A percentile compares a stretch with the other conserved stretches of the same genome.
These are phyloP conservation scores for Eristalis tenax DNA, from an alignment of 2,888 invertebrate genomes.

Conservation along the genomic window DNA sequence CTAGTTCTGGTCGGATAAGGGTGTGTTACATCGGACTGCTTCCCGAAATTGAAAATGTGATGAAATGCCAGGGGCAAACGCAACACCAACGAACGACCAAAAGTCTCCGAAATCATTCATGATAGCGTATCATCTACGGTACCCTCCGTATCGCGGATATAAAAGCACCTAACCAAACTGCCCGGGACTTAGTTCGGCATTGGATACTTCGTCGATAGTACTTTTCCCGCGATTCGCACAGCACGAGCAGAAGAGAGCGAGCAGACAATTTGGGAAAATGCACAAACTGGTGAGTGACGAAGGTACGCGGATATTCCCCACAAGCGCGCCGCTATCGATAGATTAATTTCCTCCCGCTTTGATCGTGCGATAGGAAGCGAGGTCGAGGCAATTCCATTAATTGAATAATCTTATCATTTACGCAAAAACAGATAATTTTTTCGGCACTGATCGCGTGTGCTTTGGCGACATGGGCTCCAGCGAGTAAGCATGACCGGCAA, in stretches of 20 bases:
- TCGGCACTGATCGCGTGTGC: conserved; percentile 27
- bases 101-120: conserved; percentile 61
- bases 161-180: conserved; percentile 20
- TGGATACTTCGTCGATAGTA: conserved; percentile 31
- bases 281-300: conserved; percentile 43
- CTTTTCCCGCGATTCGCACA: conserved; percentile 47
- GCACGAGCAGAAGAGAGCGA: background rate
- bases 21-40: background rate
- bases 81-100: conserved; percentile 53
- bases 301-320: conserved; percentile 21
- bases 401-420: conserved; percentile 40
- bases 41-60: background rate
- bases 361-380: conserved; percentile 21
- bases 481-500: background rate
- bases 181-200: conserved; percentile 14
- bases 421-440: conserved; percentile 32
- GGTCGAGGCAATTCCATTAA: conserved; percentile 25
- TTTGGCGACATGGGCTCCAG: conserved; percentile 10
- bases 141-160: conserved; percentile 1
- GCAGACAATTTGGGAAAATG: conserved; percentile 39
- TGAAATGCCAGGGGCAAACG: conserved; percentile 53
- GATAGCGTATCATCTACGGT: conserved; percentile 51
- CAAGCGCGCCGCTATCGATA: conserved; percentile 18
- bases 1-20: conserved; percentile 18
- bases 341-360: conserved; percentile 41